Evolutionary conservation across 2,888 invertebrate genomes (phyloP), one percentile per base, ranked within the genome.

Genomic region (Drosophila hamatofila): DNA sequence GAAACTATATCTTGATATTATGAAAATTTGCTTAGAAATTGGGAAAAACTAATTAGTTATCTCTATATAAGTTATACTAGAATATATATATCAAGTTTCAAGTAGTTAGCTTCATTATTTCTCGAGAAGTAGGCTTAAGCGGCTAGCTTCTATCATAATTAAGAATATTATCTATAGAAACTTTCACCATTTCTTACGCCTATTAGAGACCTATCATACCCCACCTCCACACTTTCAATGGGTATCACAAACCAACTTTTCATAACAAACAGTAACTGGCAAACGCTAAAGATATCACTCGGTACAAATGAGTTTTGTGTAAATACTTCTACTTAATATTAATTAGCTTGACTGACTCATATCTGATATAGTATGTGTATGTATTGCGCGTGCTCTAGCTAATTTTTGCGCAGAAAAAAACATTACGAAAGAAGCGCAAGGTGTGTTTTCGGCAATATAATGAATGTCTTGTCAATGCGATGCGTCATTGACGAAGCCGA

Each of bases 311-410:
- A 60, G 51, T 60, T 75, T 72, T 46, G 35, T 58, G 55, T 59
- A 75, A 62, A 67, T 67, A 67, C 39, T 42, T 39, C 25, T 35
- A 66, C 33, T 55, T 62, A 68, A 59, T 72, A 75, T 49, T 68
- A 61, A 56, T 61, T 66, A 69, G 51, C 52, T 49, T 12, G 30
- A 16, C 27, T 78, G 78, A 78, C 30, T 78, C 78, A 78, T 63
- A 27, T 27, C 23, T 54, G 54, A 37, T 30, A 33, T 52, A 23
- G 9, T 18, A 18, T 41, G 3, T 18, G 11, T 21, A 23, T 44
- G 44, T 44, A 3, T 16, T 16, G 44, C 16, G 23, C 21, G 23
- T 42, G 60, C n/a, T 27, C 11, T 46, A 11, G 23, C 16, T 9
- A 44, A 61, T 58, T 48, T 62, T 16, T 46, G 14, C 18, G 42